A percentile compares a stretch with the other conserved stretches of the same genome.
phyloP scores from a whole-genome alignment of 2,797 vertebrate species.

The Sebastes umbrosus region DNA sequence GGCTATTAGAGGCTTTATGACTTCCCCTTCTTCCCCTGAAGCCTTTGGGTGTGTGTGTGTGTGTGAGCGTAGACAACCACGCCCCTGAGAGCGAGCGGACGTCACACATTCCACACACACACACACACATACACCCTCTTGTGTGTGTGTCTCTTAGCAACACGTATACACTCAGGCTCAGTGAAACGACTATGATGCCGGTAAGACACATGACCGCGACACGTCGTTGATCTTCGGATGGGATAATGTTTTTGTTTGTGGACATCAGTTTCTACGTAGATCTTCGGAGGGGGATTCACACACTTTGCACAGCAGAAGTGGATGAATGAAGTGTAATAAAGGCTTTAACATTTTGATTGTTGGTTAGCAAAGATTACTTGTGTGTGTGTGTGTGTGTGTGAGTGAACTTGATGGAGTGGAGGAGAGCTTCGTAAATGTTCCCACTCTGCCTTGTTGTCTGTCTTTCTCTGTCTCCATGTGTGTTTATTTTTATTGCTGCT shows the following conservation, averaged over 20 bases:
- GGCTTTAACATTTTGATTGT: slow-evolving; percentile 22
- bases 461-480: too few relatives aligned
- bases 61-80: slow-evolving; percentile 59
- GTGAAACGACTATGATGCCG: slow-evolving; percentile 63
- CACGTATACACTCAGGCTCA: slow-evolving; percentile 56
- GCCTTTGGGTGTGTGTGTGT: slow-evolving; percentile 52
- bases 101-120: slow-evolving; percentile 82
- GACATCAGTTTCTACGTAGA: slow-evolving; percentile 63
- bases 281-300: slow-evolving; percentile 62
- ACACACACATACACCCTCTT: slow-evolving; percentile 34
- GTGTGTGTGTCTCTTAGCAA: slow-evolving; percentile 70
- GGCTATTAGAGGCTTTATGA: slow-evolving; percentile 79
- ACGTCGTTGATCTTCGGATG: slow-evolving; percentile 52
- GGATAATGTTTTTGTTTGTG: slow-evolving; percentile 68
- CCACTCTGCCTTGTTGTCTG: background rate
- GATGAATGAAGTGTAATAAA: slow-evolving; percentile 17
- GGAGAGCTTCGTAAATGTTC: background rate
- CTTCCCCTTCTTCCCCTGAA: slow-evolving; percentile 70
- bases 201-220: slow-evolving; percentile 67
- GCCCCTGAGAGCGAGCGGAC: slow-evolving; percentile 73
- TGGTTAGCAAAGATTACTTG: slow-evolving; percentile 10
- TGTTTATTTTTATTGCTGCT: background rate
- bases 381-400: background rate
- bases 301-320: slow-evolving; percentile 50
- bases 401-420: background rate